Base-by-base conservation (phyloP, 2,113 vertebrate genomes). In the Synodontis membranacea region DNA sequence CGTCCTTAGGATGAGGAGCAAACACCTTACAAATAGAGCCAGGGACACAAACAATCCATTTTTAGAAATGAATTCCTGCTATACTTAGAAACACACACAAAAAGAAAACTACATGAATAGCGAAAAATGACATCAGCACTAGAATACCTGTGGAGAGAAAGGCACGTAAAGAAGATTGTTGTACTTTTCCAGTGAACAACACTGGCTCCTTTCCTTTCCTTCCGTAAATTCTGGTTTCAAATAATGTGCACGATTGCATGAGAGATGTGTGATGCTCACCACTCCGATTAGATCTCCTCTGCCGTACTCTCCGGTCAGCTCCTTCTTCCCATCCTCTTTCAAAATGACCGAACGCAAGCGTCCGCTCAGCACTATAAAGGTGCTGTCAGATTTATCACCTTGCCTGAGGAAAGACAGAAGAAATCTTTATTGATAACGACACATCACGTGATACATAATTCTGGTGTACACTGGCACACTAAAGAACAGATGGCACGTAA, bases 271-370 rank as follows among this genome's bases (percentile, higher is more conserved):
- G 28, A 85, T 31, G 54, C 97, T 96, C 92, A 99, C 98, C 97
- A 98, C 97, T 15, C 97, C 98, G 1, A 98, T 97, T 1, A 99
- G 94, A 91, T 99, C 97, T 3, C 98, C 97, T 0, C 98, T 96
- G 42, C 97, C 97, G 0, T 99, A 99, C 90, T 99, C 98, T 46
- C 96, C 97, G 0, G 95, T 95, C 91, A 99, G 93, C 85, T 96
- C 96, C 90, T 99, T 99, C 66, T 98, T 99, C 50, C 97, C 97
- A 3, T 99, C 95, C 1, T 98, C 97, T 94, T 97, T 97, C 52
- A 93, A 94, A 78, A 98, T 96, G 89, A 99, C 98, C 0, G 98
- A 97, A 81, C 97, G 97, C 28, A 99, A 94, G 0, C 97, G 96
- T 0, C 98, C 97, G 0, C 97, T 99, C 90, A 99, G 94, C 82